A percentile compares a stretch with the other conserved stretches of the same genome.
phyloP scores from a whole-genome alignment of 2,888 invertebrate genomes.

The Cryptus viduatorius region DNA sequence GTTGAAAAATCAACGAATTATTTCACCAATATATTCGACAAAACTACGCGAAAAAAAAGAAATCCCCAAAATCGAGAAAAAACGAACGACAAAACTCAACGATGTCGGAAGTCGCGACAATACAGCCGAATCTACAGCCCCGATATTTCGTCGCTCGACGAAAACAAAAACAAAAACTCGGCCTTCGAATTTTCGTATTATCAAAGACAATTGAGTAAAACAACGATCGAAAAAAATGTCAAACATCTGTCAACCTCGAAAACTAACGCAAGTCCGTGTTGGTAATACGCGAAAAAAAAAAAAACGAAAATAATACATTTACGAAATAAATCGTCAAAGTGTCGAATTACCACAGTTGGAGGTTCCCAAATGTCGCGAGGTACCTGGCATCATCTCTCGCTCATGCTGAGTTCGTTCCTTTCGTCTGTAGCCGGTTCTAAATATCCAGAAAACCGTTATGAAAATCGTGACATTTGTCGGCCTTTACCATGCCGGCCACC shows the following conservation, averaged over 20 bases:
- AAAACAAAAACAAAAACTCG: no score
- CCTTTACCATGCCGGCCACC: slow-evolving; percentile 81
- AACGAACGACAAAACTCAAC: no score
- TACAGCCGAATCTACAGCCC: no score
- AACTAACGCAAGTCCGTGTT: slow-evolving; percentile 5
- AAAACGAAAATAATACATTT: slow-evolving; percentile 53
- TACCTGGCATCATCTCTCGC: slow-evolving; percentile 83
- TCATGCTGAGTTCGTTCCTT: slow-evolving; percentile 74
- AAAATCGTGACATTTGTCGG: slow-evolving; percentile 80
- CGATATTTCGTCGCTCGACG: no score
- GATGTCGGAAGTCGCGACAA: no score
- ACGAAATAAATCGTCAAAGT: slow-evolving; percentile 40
- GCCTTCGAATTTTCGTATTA: no score
- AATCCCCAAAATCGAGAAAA: no score
- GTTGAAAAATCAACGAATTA: not conserved
- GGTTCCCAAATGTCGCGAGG: slow-evolving; percentile 80
- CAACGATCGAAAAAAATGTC: slow-evolving; percentile 59
- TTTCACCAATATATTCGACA: not conserved
- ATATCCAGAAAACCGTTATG: slow-evolving; percentile 78
- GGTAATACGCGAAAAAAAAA: slow-evolving; percentile 7
- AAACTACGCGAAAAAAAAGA: not conserved
- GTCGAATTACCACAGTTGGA: slow-evolving; percentile 81
- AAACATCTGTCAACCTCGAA: slow-evolving; percentile 79
- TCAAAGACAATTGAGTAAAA: not conserved
- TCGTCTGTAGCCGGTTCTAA: slow-evolving; percentile 60